Percentiles rank a stretch among this genome's conserved stretches.
These are phyloP conservation scores for Griposia aprilina DNA, from an alignment of 2,888 invertebrate species.

Conservation along the genomic window DNA sequence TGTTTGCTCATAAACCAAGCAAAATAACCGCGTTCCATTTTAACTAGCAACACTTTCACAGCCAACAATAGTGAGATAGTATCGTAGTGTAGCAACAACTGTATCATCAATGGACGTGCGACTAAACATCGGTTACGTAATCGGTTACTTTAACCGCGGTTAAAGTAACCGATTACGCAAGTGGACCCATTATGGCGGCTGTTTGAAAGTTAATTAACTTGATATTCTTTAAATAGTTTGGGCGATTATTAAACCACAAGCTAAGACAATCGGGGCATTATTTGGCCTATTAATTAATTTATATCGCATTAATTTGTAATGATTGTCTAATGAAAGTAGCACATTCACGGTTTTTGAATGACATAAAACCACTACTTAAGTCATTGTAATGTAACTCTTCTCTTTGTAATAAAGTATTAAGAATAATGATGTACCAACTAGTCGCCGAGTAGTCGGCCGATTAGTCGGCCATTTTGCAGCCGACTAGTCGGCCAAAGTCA, in stretches of 20 bases:
- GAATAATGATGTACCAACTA: too few species aligned
- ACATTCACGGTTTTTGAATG: not conserved
- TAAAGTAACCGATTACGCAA: conserved; percentile 59
- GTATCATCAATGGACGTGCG: conserved; percentile 69
- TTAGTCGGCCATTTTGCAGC: too few species aligned
- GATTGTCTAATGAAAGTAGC: not conserved
- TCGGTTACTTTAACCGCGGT: conserved; percentile 52
- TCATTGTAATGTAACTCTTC: not conserved
- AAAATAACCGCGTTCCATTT: conserved; percentile 56
- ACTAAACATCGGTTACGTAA: conserved; percentile 59
- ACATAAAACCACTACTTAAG: not conserved
- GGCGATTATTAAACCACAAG: conserved; percentile 16
- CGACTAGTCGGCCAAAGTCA: too few species aligned
- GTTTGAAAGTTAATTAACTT: conserved; percentile 48
- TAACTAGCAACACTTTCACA: conserved; percentile 63
- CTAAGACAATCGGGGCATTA: conserved; percentile 3
- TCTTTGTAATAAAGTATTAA: not conserved
- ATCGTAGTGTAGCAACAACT: conserved; percentile 59
- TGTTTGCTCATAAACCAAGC: conserved; percentile 25
- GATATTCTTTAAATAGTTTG: conserved; percentile 46
- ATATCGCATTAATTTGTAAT: not conserved
- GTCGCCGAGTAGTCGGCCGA: too few species aligned
- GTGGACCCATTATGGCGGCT: conserved; percentile 42
- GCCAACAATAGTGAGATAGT: conserved; percentile 65
- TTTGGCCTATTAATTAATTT: conserved; percentile 7